A percentile compares a stretch with the other conserved stretches of the same genome.
Evolutionary conservation across 2,797 vertebrate species (phyloP).

Genomic region (Pseudopleuronectes americanus): DNA sequence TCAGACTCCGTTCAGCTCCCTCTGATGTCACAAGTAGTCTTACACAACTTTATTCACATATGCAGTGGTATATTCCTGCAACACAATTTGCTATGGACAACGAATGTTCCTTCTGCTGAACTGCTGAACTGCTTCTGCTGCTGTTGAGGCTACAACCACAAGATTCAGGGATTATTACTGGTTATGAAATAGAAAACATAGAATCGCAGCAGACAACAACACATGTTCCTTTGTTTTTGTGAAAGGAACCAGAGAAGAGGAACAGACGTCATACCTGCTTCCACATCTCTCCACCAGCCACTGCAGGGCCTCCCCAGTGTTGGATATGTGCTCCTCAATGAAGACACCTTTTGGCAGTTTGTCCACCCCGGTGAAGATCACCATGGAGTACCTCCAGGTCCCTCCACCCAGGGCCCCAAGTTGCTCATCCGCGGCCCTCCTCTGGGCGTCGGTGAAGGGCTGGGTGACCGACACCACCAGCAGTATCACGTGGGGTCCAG

Average conservation of each 20-base stretch:
- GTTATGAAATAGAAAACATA: too few species aligned
- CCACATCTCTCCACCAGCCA: conserved; percentile 84
- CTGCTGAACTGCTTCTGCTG: too few species aligned
- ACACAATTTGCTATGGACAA: too few species aligned
- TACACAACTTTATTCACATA: too few species aligned
- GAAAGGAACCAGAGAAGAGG: background rate
- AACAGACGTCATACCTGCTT: conserved; percentile 70
- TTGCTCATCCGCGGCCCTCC: conserved; percentile 78
- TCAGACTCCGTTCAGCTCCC: background rate
- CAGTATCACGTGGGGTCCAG: conserved; percentile 82
- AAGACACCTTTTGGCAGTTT: conserved; percentile 77
- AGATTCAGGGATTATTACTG: too few species aligned
- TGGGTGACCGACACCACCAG: conserved; percentile 81
- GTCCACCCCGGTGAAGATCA: conserved; percentile 82
- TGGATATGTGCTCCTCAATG: conserved; percentile 83
- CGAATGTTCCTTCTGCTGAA: too few species aligned
- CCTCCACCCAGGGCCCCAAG: conserved; percentile 79
- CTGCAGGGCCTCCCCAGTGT: conserved; percentile 82
- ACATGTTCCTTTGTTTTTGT: too few species aligned
- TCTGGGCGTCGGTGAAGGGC: conserved; percentile 77
- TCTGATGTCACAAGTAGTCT: too few species aligned
- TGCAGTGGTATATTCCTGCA: too few species aligned
- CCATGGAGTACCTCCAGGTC: conserved; percentile 83
- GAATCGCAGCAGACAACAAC: too few species aligned
- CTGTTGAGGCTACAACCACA: too few species aligned